Base-by-base conservation (phyloP, 2,888 invertebrate species). In the Sinhomidia bicolor region DNA sequence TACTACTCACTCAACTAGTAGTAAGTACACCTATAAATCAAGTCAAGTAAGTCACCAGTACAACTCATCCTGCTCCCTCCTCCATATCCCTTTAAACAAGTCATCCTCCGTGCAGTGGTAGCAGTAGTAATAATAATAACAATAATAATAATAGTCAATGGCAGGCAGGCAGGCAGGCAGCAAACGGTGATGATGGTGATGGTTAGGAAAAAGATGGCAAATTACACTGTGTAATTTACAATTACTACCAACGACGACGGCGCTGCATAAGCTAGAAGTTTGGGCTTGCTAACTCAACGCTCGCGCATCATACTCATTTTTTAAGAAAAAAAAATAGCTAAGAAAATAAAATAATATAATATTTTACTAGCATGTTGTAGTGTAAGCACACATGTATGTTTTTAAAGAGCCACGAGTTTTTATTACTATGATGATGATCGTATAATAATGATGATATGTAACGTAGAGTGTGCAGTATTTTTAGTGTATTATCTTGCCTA, bases 171-270 rank as follows among this genome's bases (percentile, higher is more conserved):
- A 17, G 3, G 17, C 17, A 54, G 17, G 23, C 23, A 60, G 14
- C 47, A 9, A 47, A n/a, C n/a, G n/a, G 47, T 47, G 5, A 9
- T 10, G 12, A 47, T 47, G 20, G 20, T 23, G 29, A 14, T 60
- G 54, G 17, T 3, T 20, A 2, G 71, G 41, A 44, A 23, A 71
- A 79, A 41, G 32, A 79, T 36, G 57, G 78, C 36, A 71, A 71
- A 83, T 83, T 71, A 26, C 54, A 71, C 29, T n/a, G 12, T 57
- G 26, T 29, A 81, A 81, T 81, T 81, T 68, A 47, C 81, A 83
- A 83, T 83, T 83, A 83, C 71, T 71, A 57, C 51, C 71, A 71
- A 71, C 20, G 62, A 32, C 32, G 62, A 62, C 62, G 62, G 65
- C 36, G 4, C 14, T 65, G 2, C 26, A 2, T 65, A n/a, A 65